Evolutionary conservation across 2,888 invertebrate genomes (phyloP).

Genomic region (Bugula neritina): DNA sequence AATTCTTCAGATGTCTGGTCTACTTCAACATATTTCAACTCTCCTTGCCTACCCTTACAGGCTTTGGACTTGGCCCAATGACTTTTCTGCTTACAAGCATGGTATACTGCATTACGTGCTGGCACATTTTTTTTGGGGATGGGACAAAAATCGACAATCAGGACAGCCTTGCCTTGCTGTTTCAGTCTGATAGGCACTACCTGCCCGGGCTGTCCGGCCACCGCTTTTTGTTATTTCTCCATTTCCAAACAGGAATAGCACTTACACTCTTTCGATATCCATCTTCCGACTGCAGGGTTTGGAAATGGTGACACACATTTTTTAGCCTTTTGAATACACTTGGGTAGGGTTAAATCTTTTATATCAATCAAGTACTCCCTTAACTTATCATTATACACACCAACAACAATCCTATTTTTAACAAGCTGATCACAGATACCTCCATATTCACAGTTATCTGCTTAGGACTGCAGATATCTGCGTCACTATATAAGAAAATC

Average conservation of each 20-base stretch:
- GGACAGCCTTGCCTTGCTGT: neutral
- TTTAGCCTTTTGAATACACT: constrained; percentile 10
- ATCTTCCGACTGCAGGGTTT: neutral
- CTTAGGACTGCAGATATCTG: no score
- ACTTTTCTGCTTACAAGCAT: neutral
- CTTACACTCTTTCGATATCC: neutral
- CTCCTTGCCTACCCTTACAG: neutral
- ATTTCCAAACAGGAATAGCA: neutral
- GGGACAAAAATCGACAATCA: neutral
- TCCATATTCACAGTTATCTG: constrained; percentile 4
- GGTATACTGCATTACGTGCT: neutral
- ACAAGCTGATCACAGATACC: neutral
- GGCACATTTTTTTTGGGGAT: neutral
- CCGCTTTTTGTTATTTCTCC: neutral
- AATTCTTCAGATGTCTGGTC: neutral
- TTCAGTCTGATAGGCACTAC: neutral
- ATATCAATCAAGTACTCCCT: constrained; percentile 18
- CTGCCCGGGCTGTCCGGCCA: no score
- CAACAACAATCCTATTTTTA: neutral
- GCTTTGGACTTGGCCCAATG: neutral
- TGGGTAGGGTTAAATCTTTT: neutral
- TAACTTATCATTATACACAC: neutral
- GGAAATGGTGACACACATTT: neutral
- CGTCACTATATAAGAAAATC: no score
- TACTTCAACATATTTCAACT: neutral